phyloP scores from a whole-genome alignment of 2,113 vertebrate genomes.

The Istiophorus platypterus region DNA sequence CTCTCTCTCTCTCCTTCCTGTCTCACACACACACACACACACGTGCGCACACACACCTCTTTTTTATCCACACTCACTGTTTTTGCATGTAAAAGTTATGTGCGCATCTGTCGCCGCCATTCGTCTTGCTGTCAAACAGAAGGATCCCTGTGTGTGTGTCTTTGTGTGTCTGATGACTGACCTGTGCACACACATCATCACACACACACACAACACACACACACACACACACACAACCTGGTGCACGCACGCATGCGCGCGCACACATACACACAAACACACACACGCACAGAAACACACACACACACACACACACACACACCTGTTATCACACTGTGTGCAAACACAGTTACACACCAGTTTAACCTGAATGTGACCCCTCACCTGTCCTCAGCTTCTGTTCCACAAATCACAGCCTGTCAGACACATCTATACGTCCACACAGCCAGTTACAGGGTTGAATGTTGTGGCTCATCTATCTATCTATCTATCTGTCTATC shows the following conservation, averaged over 20 bases:
- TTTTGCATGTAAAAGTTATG: slow-evolving; percentile 58
- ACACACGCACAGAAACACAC: slow-evolving; percentile 61
- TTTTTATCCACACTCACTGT: slow-evolving; percentile 29
- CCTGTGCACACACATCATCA: too few species aligned
- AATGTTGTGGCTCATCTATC: too few species aligned
- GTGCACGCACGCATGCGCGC: too few species aligned
- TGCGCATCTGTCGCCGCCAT: slow-evolving; percentile 67
- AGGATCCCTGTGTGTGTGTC: slow-evolving; percentile 39
- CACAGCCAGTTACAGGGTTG: too few species aligned
- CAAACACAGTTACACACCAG: slow-evolving; percentile 31
- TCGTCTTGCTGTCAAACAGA: slow-evolving; percentile 58
- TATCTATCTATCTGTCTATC: too few species aligned
- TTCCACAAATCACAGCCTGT: slow-evolving; percentile 42
- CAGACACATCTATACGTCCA: too few species aligned
- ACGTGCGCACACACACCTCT: slow-evolving; percentile 3
- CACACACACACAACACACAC: too few species aligned
- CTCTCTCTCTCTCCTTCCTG: too few species aligned
- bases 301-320: slow-evolving; percentile 60
- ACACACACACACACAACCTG: slow-evolving; percentile 61
- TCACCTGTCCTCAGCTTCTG: slow-evolving; percentile 55
- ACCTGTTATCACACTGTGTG: slow-evolving; percentile 57
- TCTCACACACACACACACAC: background rate
- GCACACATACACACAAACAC: slow-evolving; percentile 61
- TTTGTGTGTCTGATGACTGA: slow-evolving; percentile 14
- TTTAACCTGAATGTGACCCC: slow-evolving; percentile 29